These are phyloP conservation scores for Chionis minor DNA, from an alignment of 2,113 vertebrate genomes.

Conservation along the genomic window DNA sequence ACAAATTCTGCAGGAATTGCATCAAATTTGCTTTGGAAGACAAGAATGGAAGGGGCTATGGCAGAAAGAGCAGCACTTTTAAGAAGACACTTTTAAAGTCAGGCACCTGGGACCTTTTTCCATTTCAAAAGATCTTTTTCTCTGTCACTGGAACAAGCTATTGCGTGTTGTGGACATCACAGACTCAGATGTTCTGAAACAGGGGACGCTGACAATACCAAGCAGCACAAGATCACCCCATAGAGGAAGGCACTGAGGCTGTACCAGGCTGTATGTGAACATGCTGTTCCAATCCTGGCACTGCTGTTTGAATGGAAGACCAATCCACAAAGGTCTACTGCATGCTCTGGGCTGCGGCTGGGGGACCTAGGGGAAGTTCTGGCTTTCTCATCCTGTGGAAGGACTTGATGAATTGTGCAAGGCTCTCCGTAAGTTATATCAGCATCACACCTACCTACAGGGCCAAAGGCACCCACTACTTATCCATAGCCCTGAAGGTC, in stretches of 20 bases:
- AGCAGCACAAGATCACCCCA: not conserved
- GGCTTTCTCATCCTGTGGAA: not conserved
- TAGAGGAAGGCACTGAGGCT: fast-evolving
- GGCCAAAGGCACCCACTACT: not conserved
- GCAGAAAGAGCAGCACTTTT: not conserved
- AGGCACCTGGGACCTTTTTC: not conserved
- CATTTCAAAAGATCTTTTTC: not conserved
- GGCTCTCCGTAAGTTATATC: not conserved
- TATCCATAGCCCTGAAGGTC: not conserved
- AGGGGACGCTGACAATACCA: fast-evolving
- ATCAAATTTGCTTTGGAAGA: not conserved
- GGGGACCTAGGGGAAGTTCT: not conserved
- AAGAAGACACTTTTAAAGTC: not conserved
- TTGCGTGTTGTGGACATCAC: not conserved
- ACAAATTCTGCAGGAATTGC: not conserved
- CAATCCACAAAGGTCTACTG: not conserved
- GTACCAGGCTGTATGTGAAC: not conserved
- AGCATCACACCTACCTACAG: not conserved
- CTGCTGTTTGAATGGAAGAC: not conserved
- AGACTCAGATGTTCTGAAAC: not conserved
- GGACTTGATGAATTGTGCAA: not conserved
- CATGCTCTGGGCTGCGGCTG: not conserved
- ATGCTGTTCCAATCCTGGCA: not conserved
- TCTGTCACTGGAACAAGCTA: not conserved
- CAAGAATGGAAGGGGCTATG: not conserved